These are phyloP conservation scores for Rhegmatorhina hoffmannsi DNA, from an alignment of 2,113 vertebrate species.

Conservation along the genomic window DNA sequence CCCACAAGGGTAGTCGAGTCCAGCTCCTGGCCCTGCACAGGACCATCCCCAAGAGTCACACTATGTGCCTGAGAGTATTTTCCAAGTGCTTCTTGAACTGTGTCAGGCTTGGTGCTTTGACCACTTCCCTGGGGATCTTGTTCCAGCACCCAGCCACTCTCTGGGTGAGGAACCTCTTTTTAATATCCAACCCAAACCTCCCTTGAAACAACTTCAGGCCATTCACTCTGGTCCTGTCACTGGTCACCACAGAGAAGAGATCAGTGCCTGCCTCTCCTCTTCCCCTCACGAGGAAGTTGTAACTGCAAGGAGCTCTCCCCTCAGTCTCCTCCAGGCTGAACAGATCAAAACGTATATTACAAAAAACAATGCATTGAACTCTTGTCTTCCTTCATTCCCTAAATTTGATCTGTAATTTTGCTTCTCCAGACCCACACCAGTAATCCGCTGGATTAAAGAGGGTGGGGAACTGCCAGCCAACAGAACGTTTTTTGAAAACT, in stretches of 20 bases:
- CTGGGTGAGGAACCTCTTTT: neutral
- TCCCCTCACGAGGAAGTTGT: neutral
- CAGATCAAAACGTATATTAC: neutral
- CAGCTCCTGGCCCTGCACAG: neutral
- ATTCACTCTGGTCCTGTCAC: neutral
- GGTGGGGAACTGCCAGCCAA: constrained; percentile 84
- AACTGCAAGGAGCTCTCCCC: neutral
- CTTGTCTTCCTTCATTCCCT: neutral
- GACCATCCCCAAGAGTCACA: neutral
- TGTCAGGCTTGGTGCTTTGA: neutral
- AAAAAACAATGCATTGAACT: neutral
- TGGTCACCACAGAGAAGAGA: neutral
- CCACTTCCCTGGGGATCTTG: neutral
- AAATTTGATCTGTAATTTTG: constrained; percentile 18
- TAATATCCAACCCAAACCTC: neutral
- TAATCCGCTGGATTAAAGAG: constrained; percentile 89
- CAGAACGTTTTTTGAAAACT: constrained; percentile 85
- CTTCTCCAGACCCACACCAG: constrained; percentile 86
- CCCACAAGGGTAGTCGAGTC: neutral
- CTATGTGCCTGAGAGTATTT: neutral
- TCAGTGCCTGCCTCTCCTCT: neutral
- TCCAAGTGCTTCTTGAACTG: neutral
- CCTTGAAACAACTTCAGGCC: neutral
- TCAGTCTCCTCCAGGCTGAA: neutral
- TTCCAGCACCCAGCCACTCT: neutral